A percentile compares a stretch with the other conserved stretches of the same genome.
Conservation (phyloP, 2,113 vertebrate genomes). For the Cercopithecus mona region DNA sequence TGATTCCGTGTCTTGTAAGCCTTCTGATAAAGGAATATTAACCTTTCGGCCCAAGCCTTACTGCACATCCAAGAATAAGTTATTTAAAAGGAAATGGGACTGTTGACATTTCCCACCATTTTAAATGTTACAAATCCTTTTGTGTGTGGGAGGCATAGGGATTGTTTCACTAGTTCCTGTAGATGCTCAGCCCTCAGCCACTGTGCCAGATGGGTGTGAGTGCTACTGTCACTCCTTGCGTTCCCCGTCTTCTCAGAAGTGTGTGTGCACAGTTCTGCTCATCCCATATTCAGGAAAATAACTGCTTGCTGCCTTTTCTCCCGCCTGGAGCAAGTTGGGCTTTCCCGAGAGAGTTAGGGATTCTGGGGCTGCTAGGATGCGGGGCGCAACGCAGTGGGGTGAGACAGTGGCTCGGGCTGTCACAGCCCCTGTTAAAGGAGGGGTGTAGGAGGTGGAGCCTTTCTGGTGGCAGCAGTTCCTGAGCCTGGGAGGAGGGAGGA, state of each 20-base stretch:
- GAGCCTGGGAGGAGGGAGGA: background rate
- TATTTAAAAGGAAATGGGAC: constrained; percentile 32
- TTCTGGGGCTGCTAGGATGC: background rate
- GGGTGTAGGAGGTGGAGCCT: background rate
- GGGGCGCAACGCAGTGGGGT: background rate
- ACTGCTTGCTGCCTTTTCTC: background rate
- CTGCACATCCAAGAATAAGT: constrained; percentile 4
- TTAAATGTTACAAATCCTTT: background rate
- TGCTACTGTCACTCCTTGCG: background rate
- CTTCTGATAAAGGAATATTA: constrained; percentile 47
- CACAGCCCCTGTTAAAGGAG: background rate
- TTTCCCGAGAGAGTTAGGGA: rapidly evolving
- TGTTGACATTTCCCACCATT: constrained; percentile 51
- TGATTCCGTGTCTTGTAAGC: background rate
- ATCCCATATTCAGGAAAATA: background rate
- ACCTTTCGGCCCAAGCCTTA: constrained; percentile 15
- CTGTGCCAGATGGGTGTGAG: background rate
- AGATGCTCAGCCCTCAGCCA: background rate
- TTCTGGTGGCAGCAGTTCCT: background rate
- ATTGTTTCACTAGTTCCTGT: background rate
- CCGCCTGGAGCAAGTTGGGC: rapidly evolving
- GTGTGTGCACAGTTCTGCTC: background rate
- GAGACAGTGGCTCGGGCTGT: background rate
- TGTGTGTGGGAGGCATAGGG: background rate
- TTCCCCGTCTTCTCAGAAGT: background rate